A percentile compares a stretch with the other conserved stretches of the same genome.
phyloP scores from a whole-genome alignment of 2,888 invertebrate species.

The Meandrusa payeni region DNA sequence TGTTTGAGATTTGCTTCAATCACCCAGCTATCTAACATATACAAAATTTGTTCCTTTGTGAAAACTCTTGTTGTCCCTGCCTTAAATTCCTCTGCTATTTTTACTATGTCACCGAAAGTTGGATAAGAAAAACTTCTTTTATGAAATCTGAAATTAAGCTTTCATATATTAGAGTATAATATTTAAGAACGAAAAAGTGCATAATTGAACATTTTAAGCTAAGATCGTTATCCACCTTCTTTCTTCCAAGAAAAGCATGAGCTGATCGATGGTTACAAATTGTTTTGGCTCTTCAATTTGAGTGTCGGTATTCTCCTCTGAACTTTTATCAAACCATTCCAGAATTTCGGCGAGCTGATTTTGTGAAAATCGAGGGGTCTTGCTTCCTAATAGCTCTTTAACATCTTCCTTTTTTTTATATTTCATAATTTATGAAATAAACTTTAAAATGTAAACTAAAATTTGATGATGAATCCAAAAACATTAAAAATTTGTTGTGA shows the following conservation, averaged over 20 bases:
- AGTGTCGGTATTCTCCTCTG: conserved; percentile 47
- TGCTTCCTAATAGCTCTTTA: conserved; percentile 6
- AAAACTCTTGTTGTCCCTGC: conserved; percentile 48
- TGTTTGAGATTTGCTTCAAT: conserved; percentile 55
- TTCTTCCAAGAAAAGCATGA: conserved; percentile 51
- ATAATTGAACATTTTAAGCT: neutral
- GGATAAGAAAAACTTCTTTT: conserved; percentile 62
- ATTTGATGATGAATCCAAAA: no score
- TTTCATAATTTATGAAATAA: conserved; percentile 5
- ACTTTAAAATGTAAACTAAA: neutral
- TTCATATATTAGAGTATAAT: neutral
- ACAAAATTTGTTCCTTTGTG: conserved; percentile 60
- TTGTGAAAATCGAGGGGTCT: conserved; percentile 47
- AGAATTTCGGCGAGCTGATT: conserved; percentile 50
- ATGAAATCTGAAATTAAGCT: conserved; percentile 49
- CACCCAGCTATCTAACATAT: conserved; percentile 54
- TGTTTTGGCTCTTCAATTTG: conserved; percentile 48
- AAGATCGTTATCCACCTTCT: conserved; percentile 49
- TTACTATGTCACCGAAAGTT: conserved; percentile 60
- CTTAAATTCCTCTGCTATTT: conserved; percentile 51
- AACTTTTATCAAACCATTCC: conserved; percentile 55
- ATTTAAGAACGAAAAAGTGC: neutral
- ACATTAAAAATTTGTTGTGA: no score
- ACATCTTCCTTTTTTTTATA: neutral
- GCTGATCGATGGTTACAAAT: conserved; percentile 56